Percentiles rank a stretch among this genome's conserved stretches.
These are phyloP conservation scores for Cheilosia soror DNA, from an alignment of 2,888 invertebrate species.

Conservation along the genomic window DNA sequence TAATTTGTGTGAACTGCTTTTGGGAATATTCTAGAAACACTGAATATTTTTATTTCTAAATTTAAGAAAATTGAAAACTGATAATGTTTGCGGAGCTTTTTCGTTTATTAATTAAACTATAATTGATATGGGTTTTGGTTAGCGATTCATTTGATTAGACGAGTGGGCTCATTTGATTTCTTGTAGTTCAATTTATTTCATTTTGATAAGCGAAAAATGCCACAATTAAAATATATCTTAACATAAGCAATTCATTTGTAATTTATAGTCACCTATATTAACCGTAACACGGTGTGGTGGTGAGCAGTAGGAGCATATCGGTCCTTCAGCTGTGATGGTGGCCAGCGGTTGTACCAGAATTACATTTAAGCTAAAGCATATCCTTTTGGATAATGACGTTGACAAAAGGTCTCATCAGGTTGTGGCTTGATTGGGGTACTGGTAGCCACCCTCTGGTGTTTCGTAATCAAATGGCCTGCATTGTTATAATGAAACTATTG, in stretches of 20 bases:
- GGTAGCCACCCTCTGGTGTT: not conserved
- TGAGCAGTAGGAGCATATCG: too few species aligned
- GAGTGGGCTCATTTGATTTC: too few species aligned
- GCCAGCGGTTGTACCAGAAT: not conserved
- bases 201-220: too few species aligned
- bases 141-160: too few species aligned
- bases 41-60: too few species aligned
- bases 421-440: not conserved
- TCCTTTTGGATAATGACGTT: not conserved
- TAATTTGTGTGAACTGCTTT: too few species aligned
- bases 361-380: not conserved
- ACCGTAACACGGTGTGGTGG: not conserved
- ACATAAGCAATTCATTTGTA: not conserved
- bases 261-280: slow-evolving; percentile 10
- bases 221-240: not conserved
- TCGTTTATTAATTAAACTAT: too few species aligned
- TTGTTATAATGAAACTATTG: not conserved
- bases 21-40: too few species aligned
- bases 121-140: too few species aligned
- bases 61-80: too few species aligned
- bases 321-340: too few species aligned
- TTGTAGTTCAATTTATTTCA: not conserved
- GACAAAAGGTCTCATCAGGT: slow-evolving; percentile 7
- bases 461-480: not conserved
- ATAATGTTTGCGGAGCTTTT: too few species aligned